Percentiles rank a stretch among this genome's conserved stretches.
phyloP scores from a whole-genome alignment of 2,797 vertebrate genomes.

The Malurus leucopterus region DNA sequence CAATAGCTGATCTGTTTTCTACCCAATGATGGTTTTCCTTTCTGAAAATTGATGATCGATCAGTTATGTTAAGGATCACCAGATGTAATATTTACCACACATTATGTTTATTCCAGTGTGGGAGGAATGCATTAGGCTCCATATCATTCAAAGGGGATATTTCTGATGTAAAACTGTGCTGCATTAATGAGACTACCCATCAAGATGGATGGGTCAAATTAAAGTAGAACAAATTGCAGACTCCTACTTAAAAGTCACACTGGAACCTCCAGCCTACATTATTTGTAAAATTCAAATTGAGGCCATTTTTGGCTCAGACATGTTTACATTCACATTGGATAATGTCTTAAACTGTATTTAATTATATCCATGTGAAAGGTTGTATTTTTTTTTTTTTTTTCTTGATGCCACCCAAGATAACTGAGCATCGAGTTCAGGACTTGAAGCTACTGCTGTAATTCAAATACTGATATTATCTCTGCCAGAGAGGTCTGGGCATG shows the following conservation, averaged over 20 bases:
- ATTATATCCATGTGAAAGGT: neutral
- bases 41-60: slow-evolving; percentile 33
- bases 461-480: slow-evolving; percentile 1
- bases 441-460: neutral
- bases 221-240: slow-evolving; percentile 40
- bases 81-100: slow-evolving; percentile 24
- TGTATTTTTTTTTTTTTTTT: neutral
- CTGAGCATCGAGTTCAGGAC: neutral
- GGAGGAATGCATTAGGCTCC: slow-evolving; percentile 30
- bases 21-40: neutral
- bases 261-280: neutral
- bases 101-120: slow-evolving; percentile 16
- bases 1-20: slow-evolving; percentile 38
- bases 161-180: slow-evolving; percentile 8
- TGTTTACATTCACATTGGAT: neutral
- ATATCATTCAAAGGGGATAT: slow-evolving; percentile 5
- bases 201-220: slow-evolving; percentile 35
- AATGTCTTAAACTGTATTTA: slow-evolving; percentile 16
- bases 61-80: slow-evolving; percentile 33
- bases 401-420: neutral
- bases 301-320: neutral
- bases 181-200: slow-evolving; percentile 33
- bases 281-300: neutral
- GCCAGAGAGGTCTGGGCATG: neutral
- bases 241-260: slow-evolving; percentile 20